Evolutionary conservation across 2,113 vertebrate genomes (phyloP).

Genomic region (Calidris pugnax): DNA sequence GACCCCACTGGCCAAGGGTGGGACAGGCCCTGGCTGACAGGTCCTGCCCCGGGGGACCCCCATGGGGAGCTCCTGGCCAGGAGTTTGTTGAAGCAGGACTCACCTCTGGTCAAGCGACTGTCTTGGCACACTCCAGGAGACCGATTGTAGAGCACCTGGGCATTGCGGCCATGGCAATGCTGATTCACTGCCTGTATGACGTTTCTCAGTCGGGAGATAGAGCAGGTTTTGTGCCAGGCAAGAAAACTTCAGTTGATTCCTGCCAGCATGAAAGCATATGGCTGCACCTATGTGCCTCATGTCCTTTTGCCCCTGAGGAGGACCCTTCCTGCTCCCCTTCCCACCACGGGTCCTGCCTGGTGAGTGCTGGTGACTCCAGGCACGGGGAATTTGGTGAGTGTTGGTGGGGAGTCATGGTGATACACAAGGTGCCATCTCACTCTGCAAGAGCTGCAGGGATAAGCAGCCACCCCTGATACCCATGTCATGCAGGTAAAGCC

Average conservation of each 20-base stretch:
- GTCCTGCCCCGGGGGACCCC: neutral
- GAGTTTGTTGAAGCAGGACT: neutral
- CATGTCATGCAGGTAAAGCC: neutral
- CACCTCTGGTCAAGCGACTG: neutral
- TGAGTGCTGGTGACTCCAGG: neutral
- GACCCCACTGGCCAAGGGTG: neutral
- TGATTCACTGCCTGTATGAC: neutral
- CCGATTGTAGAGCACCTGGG: neutral
- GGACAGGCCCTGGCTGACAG: fast-evolving
- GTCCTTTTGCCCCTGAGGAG: neutral
- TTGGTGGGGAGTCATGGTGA: neutral
- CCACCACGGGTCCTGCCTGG: fast-evolving
- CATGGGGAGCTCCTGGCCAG: neutral
- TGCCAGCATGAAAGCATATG: neutral
- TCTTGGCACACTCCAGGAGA: neutral
- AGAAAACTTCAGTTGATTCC: neutral
- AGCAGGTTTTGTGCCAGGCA: neutral
- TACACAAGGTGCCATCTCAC: neutral
- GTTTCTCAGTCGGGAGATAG: neutral
- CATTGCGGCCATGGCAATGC: neutral
- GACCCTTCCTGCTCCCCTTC: neutral
- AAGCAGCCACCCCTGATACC: neutral
- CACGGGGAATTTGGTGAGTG: neutral
- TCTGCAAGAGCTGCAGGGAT: neutral
- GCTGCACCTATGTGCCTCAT: neutral